Base-by-base conservation (phyloP, 2,113 vertebrate genomes). In the Amia ocellicauda region DNA sequence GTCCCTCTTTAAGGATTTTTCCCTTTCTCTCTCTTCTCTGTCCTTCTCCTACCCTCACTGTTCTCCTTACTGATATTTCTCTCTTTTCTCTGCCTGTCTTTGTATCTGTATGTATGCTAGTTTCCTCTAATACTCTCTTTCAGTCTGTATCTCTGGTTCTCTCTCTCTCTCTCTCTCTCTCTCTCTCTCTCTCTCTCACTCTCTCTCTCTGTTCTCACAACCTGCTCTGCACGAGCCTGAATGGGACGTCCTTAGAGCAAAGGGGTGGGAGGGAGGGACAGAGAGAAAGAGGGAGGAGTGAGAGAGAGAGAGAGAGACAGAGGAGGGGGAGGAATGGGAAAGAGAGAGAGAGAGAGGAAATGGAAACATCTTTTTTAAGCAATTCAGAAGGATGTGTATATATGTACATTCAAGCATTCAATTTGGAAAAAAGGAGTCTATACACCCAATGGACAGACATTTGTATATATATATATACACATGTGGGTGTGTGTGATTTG, bases 201-300 rank as follows among this genome's bases (percentile, higher is more conserved):
- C 31, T 36, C 31, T 4, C 31, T 36, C 31, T 4, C 31, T 36
- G 5, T 36, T 20, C 62, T 75, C 60, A 68, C 71, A 77, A 83
- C 77, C 78, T 81, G 76, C 76, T 74, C 74, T 65, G 71, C 76
- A 66, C 55, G 65, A 78, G 62, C 69, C 74, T 75, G 70, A 73
- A 75, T 73, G 69, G 69, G 74, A 56, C 31, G 69, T 79, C 65
- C 70, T 77, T 51, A 70, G 73, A 71, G 70, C 58, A 63, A 60
- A 67, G 51, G 65, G 66, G 62, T 68, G 71, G 76, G 58, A 67
- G 74, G 72, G 62, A 61, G 67, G 31, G 71, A 64, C 66, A 66
- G 70, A 0, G 64, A 56, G 57, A 40, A 50, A 42, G 68, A 22
- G 63, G 49, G 50, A 71, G 3, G 26, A 43, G 26, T 27, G 47